These are phyloP conservation scores for Oligia strigilis DNA, from an alignment of 2,888 invertebrate species.

Conservation along the genomic window DNA sequence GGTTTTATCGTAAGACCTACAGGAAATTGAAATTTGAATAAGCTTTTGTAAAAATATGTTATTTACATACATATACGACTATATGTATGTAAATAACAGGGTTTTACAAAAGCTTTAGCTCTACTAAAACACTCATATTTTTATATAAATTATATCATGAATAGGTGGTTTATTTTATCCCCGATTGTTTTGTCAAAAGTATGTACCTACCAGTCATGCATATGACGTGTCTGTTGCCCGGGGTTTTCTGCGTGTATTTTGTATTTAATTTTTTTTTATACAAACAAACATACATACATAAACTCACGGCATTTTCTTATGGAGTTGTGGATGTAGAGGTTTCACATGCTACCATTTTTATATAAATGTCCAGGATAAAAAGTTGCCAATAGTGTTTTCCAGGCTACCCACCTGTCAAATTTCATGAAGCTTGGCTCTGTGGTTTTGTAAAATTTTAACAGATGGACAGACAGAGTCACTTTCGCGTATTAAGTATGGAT, in stretches of 20 bases:
- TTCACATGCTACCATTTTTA: not conserved
- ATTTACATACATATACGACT: conserved; percentile 23
- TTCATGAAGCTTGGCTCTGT: not conserved
- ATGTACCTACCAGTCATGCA: too few relatives aligned
- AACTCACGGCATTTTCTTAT: too few relatives aligned
- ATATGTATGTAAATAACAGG: not conserved
- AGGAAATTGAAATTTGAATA: conserved; percentile 50
- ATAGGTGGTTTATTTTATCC: not conserved
- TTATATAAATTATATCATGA: conserved; percentile 17
- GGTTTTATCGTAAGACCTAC: conserved; percentile 10
- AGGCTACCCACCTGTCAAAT: not conserved
- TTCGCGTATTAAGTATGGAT: not conserved
- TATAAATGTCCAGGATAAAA: too few relatives aligned
- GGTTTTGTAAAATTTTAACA: not conserved
- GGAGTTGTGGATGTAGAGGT: too few relatives aligned
- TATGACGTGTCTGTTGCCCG: too few relatives aligned
- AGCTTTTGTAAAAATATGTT: conserved; percentile 42
- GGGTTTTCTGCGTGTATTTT: too few relatives aligned
- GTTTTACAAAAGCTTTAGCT: not conserved
- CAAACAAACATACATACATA: too few relatives aligned
- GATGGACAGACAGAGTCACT: not conserved
- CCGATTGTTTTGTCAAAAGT: too few relatives aligned
- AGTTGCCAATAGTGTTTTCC: too few relatives aligned
- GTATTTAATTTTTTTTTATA: not conserved
- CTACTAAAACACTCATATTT: conserved; percentile 19